phyloP scores from a whole-genome alignment of 2,113 vertebrate genomes.

The Asarcornis scutulata region DNA sequence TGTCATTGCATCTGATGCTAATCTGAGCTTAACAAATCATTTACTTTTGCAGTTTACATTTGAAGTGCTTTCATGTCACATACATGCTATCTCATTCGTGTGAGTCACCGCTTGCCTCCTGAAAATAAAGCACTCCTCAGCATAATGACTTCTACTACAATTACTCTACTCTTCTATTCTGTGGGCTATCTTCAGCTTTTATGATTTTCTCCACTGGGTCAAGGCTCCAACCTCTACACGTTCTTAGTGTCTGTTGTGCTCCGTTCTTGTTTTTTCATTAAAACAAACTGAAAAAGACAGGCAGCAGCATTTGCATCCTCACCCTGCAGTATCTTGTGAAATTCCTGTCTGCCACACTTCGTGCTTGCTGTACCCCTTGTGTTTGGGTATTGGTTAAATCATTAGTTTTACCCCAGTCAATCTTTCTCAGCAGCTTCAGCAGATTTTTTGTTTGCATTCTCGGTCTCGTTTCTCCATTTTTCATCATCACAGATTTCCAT shows the following conservation, averaged over 20 bases:
- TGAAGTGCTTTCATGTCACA: constrained; percentile 32
- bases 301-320: not conserved
- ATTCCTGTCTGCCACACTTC: not conserved
- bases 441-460: not conserved
- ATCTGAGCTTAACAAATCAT: constrained; percentile 5
- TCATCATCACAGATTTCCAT: not conserved
- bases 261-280: not conserved
- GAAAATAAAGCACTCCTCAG: not conserved
- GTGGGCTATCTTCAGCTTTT: not conserved
- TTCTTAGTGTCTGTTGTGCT: not conserved
- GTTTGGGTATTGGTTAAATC: not conserved
- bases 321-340: not conserved
- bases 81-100: not conserved
- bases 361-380: not conserved
- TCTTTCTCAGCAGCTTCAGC: not conserved
- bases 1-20: constrained; percentile 3
- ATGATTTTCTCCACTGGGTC: not conserved
- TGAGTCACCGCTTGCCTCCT: not conserved
- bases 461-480: not conserved
- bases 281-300: not conserved
- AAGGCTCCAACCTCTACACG: not conserved
- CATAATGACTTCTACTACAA: not conserved
- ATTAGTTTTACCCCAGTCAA: not conserved
- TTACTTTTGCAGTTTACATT: not conserved
- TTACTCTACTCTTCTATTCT: not conserved